These are phyloP conservation scores for Lytechinus pictus DNA, from an alignment of 35 echinoderm and acorn worm species.

Conservation along the genomic window DNA sequence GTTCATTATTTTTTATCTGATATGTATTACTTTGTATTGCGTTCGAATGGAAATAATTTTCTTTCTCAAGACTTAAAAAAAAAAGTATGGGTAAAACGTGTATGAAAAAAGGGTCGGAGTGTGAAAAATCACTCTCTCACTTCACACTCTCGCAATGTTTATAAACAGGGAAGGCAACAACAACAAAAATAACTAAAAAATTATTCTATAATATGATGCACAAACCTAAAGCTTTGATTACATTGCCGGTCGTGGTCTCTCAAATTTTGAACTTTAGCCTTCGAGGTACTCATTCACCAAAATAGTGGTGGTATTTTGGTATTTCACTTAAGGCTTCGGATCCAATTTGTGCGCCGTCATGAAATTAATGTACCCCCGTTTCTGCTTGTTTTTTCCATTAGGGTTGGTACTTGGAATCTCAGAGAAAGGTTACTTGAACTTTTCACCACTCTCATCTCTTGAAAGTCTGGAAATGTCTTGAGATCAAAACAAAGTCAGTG, in stretches of 20 bases:
- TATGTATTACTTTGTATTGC: too few relatives aligned
- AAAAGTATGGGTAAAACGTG: too few relatives aligned
- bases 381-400: neutral
- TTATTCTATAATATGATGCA: neutral
- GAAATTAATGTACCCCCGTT: neutral
- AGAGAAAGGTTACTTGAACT: neutral
- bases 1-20: too few relatives aligned
- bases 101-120: too few relatives aligned
- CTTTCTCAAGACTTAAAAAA: too few relatives aligned
- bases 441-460: neutral
- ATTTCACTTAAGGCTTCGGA: neutral
- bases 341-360: neutral
- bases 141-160: neutral
- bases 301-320: constrained; percentile 3
- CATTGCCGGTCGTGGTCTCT: neutral
- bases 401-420: neutral
- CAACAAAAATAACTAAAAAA: neutral
- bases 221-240: neutral
- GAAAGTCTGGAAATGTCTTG: too few relatives aligned
- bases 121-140: neutral
- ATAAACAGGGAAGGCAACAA: neutral
- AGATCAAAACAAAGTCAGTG: too few relatives aligned
- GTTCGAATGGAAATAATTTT: too few relatives aligned
- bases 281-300: neutral
- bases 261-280: neutral